Evolutionary conservation across 2,888 invertebrate genomes (phyloP).

Genomic region (Lottia gigantea): DNA sequence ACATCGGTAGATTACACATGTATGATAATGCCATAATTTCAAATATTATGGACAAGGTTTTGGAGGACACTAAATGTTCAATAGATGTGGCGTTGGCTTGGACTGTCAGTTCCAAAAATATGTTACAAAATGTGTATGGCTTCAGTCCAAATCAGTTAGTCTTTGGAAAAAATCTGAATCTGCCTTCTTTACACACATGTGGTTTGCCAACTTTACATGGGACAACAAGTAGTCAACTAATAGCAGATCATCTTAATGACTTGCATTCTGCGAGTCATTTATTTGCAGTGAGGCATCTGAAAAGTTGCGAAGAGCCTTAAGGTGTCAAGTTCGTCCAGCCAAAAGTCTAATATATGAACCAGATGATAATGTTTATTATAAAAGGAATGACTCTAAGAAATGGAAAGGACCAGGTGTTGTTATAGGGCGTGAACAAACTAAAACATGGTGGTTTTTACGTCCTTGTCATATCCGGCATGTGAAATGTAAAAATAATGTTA

Average conservation of each 20-base stretch:
- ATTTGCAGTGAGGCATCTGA: not conserved
- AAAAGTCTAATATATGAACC: not conserved
- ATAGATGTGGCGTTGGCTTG: too few relatives aligned
- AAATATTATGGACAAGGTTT: not conserved
- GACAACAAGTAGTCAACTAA: not conserved
- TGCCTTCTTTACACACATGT: not conserved
- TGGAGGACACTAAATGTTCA: not conserved
- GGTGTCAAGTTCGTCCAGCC: not conserved
- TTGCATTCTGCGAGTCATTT: not conserved
- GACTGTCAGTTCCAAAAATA: not conserved
- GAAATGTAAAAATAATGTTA: not conserved
- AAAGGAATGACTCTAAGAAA: not conserved
- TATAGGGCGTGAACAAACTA: not conserved
- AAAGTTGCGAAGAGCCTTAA: not conserved
- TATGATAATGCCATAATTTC: conserved; percentile 4
- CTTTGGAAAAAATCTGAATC: conserved; percentile 1
- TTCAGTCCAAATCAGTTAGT: not conserved
- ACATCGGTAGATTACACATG: too few relatives aligned
- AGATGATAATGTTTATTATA: not conserved
- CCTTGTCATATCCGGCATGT: not conserved
- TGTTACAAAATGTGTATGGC: not conserved
- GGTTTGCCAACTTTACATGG: not conserved
- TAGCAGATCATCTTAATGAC: conserved; percentile 9
- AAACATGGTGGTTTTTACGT: not conserved
- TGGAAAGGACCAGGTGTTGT: not conserved